Evolutionary conservation across 2,888 invertebrate species (phyloP).

Genomic region (Polylopha cassiicola): DNA sequence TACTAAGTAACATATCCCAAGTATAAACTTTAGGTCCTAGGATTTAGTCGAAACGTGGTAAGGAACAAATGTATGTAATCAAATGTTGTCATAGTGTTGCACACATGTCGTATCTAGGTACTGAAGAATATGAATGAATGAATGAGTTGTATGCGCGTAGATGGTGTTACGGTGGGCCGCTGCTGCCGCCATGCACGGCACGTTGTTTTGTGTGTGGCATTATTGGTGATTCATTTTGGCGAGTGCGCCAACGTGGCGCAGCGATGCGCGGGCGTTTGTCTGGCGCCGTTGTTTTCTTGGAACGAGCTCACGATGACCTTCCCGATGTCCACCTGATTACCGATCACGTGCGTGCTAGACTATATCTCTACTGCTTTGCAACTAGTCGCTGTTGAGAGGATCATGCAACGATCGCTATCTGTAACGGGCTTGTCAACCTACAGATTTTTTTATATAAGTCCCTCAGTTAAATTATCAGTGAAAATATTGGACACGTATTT

Average conservation of each 20-base stretch:
- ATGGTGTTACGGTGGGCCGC: conserved; percentile 26
- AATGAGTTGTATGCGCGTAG: conserved; percentile 12
- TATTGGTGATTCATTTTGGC: conserved; percentile 49
- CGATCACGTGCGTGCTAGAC: conserved; percentile 55
- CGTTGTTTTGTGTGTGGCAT: conserved; percentile 32
- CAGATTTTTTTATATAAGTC: too few relatives aligned
- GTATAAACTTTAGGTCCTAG: too few relatives aligned
- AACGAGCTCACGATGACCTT: conserved; percentile 58
- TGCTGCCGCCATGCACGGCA: conserved; percentile 26
- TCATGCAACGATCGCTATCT: conserved; percentile 43
- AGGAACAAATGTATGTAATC: too few relatives aligned
- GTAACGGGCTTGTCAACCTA: conserved; percentile 25
- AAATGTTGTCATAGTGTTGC: too few relatives aligned
- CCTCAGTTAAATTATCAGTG: too few relatives aligned
- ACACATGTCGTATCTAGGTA: too few relatives aligned
- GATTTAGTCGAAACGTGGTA: too few relatives aligned
- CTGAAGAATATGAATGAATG: conserved; percentile 15
- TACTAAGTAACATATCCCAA: too few relatives aligned
- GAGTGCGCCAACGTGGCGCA: conserved; percentile 35
- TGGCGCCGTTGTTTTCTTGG: conserved; percentile 61
- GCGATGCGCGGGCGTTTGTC: conserved; percentile 37
- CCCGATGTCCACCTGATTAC: conserved; percentile 53
- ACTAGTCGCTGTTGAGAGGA: conserved; percentile 72
- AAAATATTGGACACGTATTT: too few relatives aligned
- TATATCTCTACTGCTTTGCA: conserved; percentile 52